Evolutionary conservation across 2,888 invertebrate genomes (phyloP).

Genomic region (Temnothorax ravouxi): DNA sequence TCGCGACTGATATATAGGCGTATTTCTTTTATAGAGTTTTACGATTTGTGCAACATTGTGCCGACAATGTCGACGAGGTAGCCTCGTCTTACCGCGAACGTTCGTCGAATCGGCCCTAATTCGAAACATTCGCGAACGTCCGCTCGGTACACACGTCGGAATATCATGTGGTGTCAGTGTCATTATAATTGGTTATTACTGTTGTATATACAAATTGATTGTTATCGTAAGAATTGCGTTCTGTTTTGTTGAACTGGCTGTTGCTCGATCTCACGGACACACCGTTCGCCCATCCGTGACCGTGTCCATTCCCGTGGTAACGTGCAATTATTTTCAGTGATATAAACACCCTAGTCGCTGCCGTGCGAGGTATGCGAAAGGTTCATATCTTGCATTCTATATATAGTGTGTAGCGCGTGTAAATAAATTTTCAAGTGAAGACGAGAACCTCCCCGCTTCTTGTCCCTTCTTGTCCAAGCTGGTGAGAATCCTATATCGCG

Average conservation of each 20-base stretch:
- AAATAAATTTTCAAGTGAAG: conserved; percentile 74
- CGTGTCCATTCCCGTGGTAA: conserved; percentile 57
- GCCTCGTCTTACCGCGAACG: background rate
- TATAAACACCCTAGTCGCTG: conserved; percentile 58
- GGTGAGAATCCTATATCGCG: background rate
- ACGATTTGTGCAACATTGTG: conserved; percentile 36
- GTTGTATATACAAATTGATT: conserved; percentile 56
- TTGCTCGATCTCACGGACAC: conserved; percentile 60
- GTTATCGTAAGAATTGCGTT: conserved; percentile 72
- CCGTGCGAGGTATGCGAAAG: conserved; percentile 58
- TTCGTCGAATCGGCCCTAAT: conserved; percentile 1
- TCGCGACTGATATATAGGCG: background rate
- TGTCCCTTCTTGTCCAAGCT: no score
- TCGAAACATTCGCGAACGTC: background rate
- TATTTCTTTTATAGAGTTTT: conserved; percentile 22
- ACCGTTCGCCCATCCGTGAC: background rate
- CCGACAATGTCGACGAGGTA: conserved; percentile 1
- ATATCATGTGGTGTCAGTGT: conserved; percentile 19
- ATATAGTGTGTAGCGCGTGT: conserved; percentile 77
- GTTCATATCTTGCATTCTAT: conserved; percentile 77
- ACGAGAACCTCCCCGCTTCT: background rate
- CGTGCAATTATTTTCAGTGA: conserved; percentile 71
- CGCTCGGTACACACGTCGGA: background rate
- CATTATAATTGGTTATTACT: conserved; percentile 63
- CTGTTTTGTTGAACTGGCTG: conserved; percentile 69